Evolutionary conservation across 2,797 vertebrate genomes (phyloP), one percentile per base, ranked within the genome.

Genomic region (Ispidina picta): DNA sequence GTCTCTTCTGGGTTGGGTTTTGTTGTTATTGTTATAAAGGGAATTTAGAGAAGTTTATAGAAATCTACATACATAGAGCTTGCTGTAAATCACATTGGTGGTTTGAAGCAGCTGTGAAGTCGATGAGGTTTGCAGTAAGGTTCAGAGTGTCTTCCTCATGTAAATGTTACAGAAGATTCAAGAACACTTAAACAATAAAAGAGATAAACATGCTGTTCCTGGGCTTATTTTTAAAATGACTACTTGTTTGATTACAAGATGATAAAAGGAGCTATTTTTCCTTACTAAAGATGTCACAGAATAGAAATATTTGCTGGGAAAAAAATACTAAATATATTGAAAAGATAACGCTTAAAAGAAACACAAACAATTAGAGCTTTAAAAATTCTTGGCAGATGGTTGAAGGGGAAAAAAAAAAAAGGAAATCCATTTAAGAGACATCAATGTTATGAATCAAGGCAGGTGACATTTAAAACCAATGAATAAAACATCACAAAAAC

Each of bases 391-490:
- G 78, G 78, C 95, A 95, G 92, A 95, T 91, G 92, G 92, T 13
- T 88, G 78, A 71, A 84, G 43, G 41, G 6, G 31, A 66, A 46
- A 46, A 80, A 51, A 80, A 46, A 73, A 86, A 35, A 83, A 60
- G 54, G 81, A 92, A 94, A 90, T 84, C 65, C 92, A 85, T 88
- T 85, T 82, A 92, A 91, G 64, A 58, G 72, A 90, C 63, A 86
- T 71, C 80, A 91, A 5, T 77, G 81, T 72, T 92, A 92, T 89
- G 83, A 95, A 95, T 91, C 92, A 93, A 91, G 81, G 89, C 81
- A 95, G 92, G 92, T 93, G 94, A 96, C 94, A 96, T 93, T 90
- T 94, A 88, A 94, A 95, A 88, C 62, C 74, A 92, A 92, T 80
- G 84, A 95, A 96, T 91, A 93, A 93, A 90, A 92, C 81, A 92